Evolutionary conservation across 1,140 invertebrate species (phyloP), one percentile per base, ranked within the genome.

Genomic region (Ips typographus): DNA sequence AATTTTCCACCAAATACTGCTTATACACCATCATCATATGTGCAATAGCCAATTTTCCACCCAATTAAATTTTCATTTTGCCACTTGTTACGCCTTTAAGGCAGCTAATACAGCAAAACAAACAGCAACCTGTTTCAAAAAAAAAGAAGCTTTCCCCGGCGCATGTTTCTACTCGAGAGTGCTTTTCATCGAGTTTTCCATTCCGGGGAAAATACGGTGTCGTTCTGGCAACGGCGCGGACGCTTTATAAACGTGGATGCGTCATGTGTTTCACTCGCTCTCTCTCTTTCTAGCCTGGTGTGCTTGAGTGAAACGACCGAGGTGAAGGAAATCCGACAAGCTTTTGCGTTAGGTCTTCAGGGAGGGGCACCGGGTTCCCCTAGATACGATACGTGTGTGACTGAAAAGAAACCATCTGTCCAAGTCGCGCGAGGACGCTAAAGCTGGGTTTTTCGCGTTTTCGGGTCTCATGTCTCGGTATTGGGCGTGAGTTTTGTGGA

Each of bases 401-500:
- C 40, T 3, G 62, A 65, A 65, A 65, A 65, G 55, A 65, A 47
- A 65, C 64, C 64, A 65, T 65, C 55, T 65, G 53, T 57, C 53
- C 37, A 42, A 37, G 44, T 63, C 41, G 44, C 38, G 22, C 39
- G 51, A 56, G 51, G 44, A 53, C 51, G 55, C 5, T 38, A 64
- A 64, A 49, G 62, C 22, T 52, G 62, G 37, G 62, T 40, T 38
- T 64, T 22, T 55, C 62, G 52, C 40, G 36, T 7, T 8, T 62
- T 22, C 22, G 44, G 44, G 22, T 49, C 44, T 49, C 44, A 49
- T 49, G 44, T 49, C 44, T 49, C 44, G 44, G 44, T 56, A 40
- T 40, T 58, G 40, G 58, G 40, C 47, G 58, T 60, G 36, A 60
- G 42, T 40, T 62, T 41, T 22, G 7, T 40, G 36, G 22, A 22